Base-by-base conservation (phyloP, 1,140 invertebrate species). In the Agrypnia vestita region DNA sequence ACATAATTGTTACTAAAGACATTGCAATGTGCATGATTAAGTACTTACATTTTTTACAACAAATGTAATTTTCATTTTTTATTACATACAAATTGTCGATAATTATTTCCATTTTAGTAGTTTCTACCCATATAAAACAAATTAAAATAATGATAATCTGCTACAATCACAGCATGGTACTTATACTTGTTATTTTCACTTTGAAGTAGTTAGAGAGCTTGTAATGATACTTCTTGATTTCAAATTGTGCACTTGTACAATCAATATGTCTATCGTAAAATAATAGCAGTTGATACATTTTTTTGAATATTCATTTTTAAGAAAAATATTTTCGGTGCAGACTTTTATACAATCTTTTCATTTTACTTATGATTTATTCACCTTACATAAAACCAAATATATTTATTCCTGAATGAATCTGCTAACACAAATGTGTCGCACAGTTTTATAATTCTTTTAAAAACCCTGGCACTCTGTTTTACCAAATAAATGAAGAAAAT, bases 381-480 rank as follows among this genome's bases (percentile, higher is more conserved):
- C 61, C 61, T 64, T 64, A 64, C 35, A 25, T 64, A 43, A 35
- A 64, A 64, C 61, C 61, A 64, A 64, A n/a, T 64, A 43, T 64
- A 64, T 64, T 64, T 64, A 64, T 64, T 43, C 25, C 61, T 64
- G 61, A 64, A 64, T 64, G 61, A 64, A 10, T 64, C 19, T 64
- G 35, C 61, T 12, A 25, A 64, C 35, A 64, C 61, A 13, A 64
- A 64, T 47, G 44, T 69, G 64, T 69, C 44, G 64, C 64, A 19
- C 44, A 64, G 21, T 59, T 19, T 19, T 64, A 25, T 11, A 62
- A 25, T 21, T 10, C 10, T 13, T 21, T 12, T n/a, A 25, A 67
- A 69, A 69, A 47, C 64, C 64, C 64, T 69, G 64, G 64, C 64
- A 69, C 64, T 69, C 64, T 47, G 46, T 64, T 64, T 64, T 25